Base-by-base conservation (phyloP, 2,888 invertebrate species). In the Cactoblastis cactorum region DNA sequence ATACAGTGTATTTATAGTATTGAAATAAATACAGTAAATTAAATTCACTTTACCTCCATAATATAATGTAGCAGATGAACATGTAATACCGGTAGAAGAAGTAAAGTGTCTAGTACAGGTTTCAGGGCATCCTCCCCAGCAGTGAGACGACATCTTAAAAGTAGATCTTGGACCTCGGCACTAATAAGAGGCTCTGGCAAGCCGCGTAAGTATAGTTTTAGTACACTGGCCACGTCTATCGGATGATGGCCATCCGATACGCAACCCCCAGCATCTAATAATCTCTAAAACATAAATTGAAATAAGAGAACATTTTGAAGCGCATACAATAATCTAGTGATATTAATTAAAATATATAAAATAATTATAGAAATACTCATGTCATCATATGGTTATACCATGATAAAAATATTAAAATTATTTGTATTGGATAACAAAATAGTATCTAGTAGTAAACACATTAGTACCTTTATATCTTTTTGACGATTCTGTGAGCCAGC, bases 201-300 rank as follows among this genome's bases (percentile, higher is more conserved):
- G 74, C 95, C 94, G 53, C 97, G 90, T 55, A 97, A 92, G 76
- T 97, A 97, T 45, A 94, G 92, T 76, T 97, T 97, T 18, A 97
- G 84, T 24, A 97, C 92, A 73, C 94, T 95, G 1, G 97, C 96
- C 12, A 97, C 93, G 82, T 98, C 97, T 61, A 96, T 93, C 0
- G 95, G 94, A 69, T 95, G 93, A 72, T 95, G 93, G 2, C 93
- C 93, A 47, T 93, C 92, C 12, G 92, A 92, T 46, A 96, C 88
- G 49, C 88, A 90, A 47, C 92, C 92, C 5, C 95, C 95, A 41
- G 91, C 92, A 71, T 96, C 96, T 52, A 96, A 76, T 53, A 91
- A 83, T 63, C 91, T 80, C 94, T 94, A 78, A 53, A 75, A 67
- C 37, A 47, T 32, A 32, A 37, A n/a, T 17, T 17, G 5, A 1